Evolutionary conservation across 2,113 vertebrate genomes (phyloP), one percentile per base, ranked within the genome.

Genomic region (Tyrannus savana): DNA sequence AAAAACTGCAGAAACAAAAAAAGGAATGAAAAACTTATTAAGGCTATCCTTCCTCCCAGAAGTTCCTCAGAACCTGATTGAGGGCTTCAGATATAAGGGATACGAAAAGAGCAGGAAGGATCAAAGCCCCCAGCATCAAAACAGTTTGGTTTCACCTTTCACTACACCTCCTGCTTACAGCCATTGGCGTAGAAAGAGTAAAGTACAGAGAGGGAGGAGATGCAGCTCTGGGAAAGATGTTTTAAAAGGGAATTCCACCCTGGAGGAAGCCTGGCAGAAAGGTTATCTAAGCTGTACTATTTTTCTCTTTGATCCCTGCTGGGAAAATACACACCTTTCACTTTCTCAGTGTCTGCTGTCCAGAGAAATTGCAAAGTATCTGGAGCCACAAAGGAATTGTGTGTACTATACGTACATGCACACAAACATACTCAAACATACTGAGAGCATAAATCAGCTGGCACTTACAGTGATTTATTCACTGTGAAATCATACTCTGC

Each of bases 141-240:
- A 95, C 55, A 59, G 88, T 91, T 87, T 84, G 75, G 92, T 94
- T 95, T 97, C 90, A 95, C 82, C 78, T 96, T 96, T 96, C 95
- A 66, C 67, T 95, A 79, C 35, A 83, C 75, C 90, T 93, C 87
- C 85, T 91, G 53, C 90, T 80, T 90, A 53, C 14, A 89, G 35
- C 46, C 55, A 84, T 59, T 90, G 79, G 82, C 93, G 68, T 55
- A 81, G 64, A 71, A 95, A 89, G 50, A 62, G 79, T 44, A 74
- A 86, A 95, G 80, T 12, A 31, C 13, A 46, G 24, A 68, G 52
- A 94, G 21, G 11, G 73, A 87, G 56, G 80, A 87, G 69, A 79
- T 72, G 44, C 17, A 80, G 50, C 27, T 71, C 90, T 88, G 72
- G 72, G 90, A 95, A 94, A 91, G 52, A 25, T 7, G n/a, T 60